Percentiles rank a stretch among this genome's conserved stretches.
Evolutionary conservation across 2,888 invertebrate genomes (phyloP).

Genomic region (Idaea dimidiata): DNA sequence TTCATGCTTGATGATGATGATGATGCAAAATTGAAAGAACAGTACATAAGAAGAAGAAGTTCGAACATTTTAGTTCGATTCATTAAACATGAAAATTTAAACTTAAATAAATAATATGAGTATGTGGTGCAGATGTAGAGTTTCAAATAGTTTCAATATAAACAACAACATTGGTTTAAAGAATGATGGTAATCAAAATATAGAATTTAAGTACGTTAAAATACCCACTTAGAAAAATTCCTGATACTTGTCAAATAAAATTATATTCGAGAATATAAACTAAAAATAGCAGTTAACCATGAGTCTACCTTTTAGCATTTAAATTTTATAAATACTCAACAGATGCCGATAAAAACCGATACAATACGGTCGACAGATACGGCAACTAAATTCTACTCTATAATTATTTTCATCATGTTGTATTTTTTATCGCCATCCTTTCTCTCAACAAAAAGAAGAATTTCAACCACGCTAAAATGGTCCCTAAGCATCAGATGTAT

Average conservation of each 20-base stretch:
- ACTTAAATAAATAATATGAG: neutral
- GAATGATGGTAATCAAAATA: too few species aligned
- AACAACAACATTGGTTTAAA: too few species aligned
- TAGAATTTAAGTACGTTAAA: neutral
- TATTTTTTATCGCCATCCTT: conserved; percentile 48
- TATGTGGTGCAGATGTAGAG: neutral
- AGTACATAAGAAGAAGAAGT: too few species aligned
- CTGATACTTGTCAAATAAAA: neutral
- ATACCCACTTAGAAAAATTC: neutral
- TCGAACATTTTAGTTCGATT: neutral
- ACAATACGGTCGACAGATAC: conserved; percentile 40
- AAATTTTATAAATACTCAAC: conserved; percentile 14
- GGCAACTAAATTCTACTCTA: conserved; percentile 45
- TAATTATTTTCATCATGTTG: conserved; percentile 48
- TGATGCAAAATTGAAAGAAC: neutral
- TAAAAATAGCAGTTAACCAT: neutral
- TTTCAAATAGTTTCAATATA: too few species aligned
- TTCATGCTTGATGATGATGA: too few species aligned
- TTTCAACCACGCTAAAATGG: conserved; percentile 75
- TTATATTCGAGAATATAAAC: neutral
- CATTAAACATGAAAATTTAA: neutral
- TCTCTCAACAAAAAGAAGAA: conserved; percentile 59
- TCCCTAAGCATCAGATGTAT: conserved; percentile 73
- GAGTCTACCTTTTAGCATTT: neutral
- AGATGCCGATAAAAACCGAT: conserved; percentile 46